Conservation (phyloP, 2,888 invertebrate species). For the Camptogramma bilineatum region DNA sequence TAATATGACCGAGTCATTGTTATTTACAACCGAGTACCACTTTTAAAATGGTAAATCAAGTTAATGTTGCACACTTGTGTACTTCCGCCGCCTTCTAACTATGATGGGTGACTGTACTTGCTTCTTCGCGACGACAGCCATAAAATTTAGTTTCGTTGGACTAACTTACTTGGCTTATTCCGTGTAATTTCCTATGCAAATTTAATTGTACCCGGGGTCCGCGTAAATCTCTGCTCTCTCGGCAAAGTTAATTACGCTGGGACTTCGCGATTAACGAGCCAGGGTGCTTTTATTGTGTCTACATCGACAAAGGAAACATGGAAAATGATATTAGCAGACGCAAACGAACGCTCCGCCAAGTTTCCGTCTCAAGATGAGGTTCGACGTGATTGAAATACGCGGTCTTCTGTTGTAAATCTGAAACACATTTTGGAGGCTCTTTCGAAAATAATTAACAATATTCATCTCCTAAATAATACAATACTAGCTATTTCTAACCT, state of each 20-base stretch:
- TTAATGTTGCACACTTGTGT: conserved; percentile 39
- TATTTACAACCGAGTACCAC: conserved; percentile 8
- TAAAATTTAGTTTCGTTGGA: conserved; percentile 73
- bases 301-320: conserved; percentile 73
- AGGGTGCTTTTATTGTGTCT: conserved; percentile 79
- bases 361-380: conserved; percentile 10
- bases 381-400: conserved; percentile 18
- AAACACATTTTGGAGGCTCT: neutral
- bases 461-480: no score
- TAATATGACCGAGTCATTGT: conserved; percentile 1
- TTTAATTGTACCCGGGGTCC: conserved; percentile 83
- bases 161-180: conserved; percentile 80
- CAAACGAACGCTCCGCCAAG: conserved; percentile 45
- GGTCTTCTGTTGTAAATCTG: neutral
- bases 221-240: conserved; percentile 81
- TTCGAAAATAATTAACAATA: neutral
- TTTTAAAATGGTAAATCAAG: conserved; percentile 34
- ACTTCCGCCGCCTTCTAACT: conserved; percentile 38
- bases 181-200: conserved; percentile 85
- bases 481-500: no score
- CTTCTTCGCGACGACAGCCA: conserved; percentile 57
- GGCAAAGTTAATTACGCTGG: conserved; percentile 83
- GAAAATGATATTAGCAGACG: conserved; percentile 64
- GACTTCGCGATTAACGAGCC: conserved; percentile 78
- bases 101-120: conserved; percentile 46